Base-by-base conservation (phyloP, 2,888 invertebrate species). In the Ophion ventricosus region DNA sequence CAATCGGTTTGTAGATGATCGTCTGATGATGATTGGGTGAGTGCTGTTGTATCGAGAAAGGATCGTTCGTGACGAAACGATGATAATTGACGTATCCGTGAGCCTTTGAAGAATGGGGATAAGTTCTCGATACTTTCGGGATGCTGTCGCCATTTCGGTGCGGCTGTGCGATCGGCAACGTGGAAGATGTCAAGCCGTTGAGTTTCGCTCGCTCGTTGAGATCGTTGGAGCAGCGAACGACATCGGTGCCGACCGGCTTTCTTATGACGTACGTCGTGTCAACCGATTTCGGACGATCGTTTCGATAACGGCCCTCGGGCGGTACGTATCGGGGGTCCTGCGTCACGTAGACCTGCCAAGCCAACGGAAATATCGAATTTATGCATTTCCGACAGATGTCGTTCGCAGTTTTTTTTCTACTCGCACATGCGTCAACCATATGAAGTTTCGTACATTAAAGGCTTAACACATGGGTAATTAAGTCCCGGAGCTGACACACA, bases 261-360 rank as follows among this genome's bases (percentile, higher is more conserved):
- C 95, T 94, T 86, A 95, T 94, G 61, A 95, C 91, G 91, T 95
- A 95, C 2, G 95, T 95, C 1, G 95, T 95, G 87, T 95, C 95
- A 25, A 95, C 92, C 7, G 94, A 92, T 85, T 94, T 94, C 54
- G 93, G 93, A 40, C 93, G 92, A 40, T 94, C 92, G 79, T 92
- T 91, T 54, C 93, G 91, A 87, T 94, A 94, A 57, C 94, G 93
- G 61, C 95, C 95, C 87, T 94, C 94, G 0, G 94, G 92, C 1
- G 94, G 93, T 11, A 94, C 94, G 85, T 94, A 95, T 72, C 95
- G 93, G 4, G 94, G 94, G 88, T 95, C 95, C 3, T 94, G 93
- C 63, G 94, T 94, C 20, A 95, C 91, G 20, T 94, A 94, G 10
- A 95, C 94, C 91, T 94, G 91, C 83, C 40, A 74, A 79, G 0